Base-by-base conservation (phyloP, 35 echinoderm and acorn worm genomes). In the Strongylocentrotus purpuratus region DNA sequence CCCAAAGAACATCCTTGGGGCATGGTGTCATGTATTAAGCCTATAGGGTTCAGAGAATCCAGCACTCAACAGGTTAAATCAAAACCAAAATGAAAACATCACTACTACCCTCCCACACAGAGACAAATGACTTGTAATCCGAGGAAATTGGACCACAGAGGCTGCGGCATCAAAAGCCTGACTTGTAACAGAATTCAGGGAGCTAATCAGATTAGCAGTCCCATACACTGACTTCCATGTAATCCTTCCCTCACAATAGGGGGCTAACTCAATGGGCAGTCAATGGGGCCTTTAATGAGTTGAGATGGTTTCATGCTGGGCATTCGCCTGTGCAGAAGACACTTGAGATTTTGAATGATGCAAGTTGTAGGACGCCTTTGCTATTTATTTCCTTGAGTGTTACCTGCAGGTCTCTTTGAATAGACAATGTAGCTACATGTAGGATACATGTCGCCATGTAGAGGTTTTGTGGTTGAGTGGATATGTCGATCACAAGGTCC, bases 211-310 rank as follows among this genome's bases (percentile, higher is more conserved):
- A 78, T 78, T 78, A 78, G 65, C 20, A 28, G 65, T 78, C 65
- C 65, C 65, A 78, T 78, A 78, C 65, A 78, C 7, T 22, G 4
- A 0, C 25, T 78, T 78, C 20, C 25, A 18, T n/a, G 65, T 78
- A 78, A 78, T 78, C 65, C 25, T 25, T 22, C 4, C 22, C 65
- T 5, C 65, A 78, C 65, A 78, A 78, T 78, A 28, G 65, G 65
- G 65, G 65, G 65, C 25, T 78, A n/a, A 78, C 20, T 78, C 65
- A 78, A 78, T 78, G n/a, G 65, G 4, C 28, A 78, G 65, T 78
- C 65, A 78, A 78, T 78, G 65, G 65, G 22, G 65, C 65, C 65
- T 78, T 78, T 78, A 78, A 78, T 18, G 65, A 78, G 65, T 78
- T 78, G 65, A 22, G 65, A 78, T 78, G 65, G 65, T 18, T 28